Evolutionary conservation across 2,797 vertebrate species (phyloP), one percentile per base, ranked within the genome.

Genomic region (Potorous gilbertii): DNA sequence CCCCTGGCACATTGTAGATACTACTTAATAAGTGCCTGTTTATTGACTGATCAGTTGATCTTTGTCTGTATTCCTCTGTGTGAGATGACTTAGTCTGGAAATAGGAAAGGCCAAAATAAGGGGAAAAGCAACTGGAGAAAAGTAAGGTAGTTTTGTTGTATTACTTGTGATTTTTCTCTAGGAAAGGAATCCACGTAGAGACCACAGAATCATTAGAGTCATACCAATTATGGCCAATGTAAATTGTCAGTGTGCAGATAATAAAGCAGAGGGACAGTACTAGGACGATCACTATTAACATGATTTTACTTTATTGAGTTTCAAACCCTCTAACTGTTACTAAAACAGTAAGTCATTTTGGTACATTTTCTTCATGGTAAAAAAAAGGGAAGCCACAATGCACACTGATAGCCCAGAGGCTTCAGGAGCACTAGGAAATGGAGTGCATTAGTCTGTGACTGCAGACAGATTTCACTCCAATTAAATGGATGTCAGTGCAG

Each of bases 281-380:
- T 31, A 54, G 5, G 87, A 40, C 29, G 28, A 55, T 46, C 40
- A 29, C 8, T 24, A 24, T 87, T 87, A 87, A 87, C 34, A 29
- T 29, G 34, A 27, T 87, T 46, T 87, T 87, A 87, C 21, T 74
- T 34, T 90, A 56, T n/a, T 50, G 74, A 87, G 40, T 87, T 87
- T 59, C 54, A 93, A 54, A 10, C 28, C 31, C 74, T 66, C 24
- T 91, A 34, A 56, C 31, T 34, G 21, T 92, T 96, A 92, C 46
- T 89, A 81, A 94, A 24, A 55, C 46, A 92, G 34, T 59, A 90
- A 92, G 31, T 95, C 46, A 90, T 56, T 81, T 93, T 62, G 31
- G 31, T 91, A 91, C 52, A 81, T 59, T 56, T 89, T 66, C 57
- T 4, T 92, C 34, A n/a, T 34, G 66, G 34, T 54, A 50, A 92